A percentile compares a stretch with the other conserved stretches of the same genome.
Conservation (phyloP, 2,888 invertebrate species). For the Odontomyia ornata region DNA sequence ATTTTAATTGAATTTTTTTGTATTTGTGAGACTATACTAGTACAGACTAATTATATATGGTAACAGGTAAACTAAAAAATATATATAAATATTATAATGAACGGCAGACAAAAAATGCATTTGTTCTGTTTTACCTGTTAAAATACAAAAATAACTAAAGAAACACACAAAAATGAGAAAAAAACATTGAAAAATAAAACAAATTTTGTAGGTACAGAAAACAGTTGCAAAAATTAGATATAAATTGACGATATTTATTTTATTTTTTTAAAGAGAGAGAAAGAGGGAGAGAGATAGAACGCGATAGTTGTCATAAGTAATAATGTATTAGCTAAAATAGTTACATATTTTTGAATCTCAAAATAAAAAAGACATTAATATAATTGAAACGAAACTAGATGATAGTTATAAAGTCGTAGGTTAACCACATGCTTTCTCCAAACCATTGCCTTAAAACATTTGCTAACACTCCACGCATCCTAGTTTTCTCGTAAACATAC, state of each 20-base stretch:
- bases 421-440: background rate
- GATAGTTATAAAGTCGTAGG: background rate
- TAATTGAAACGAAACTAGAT: background rate
- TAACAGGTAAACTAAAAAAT: background rate
- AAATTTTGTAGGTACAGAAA: background rate
- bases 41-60: background rate
- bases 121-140: background rate
- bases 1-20: background rate
- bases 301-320: background rate
- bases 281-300: background rate
- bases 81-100: background rate
- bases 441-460: no score
- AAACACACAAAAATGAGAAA: background rate
- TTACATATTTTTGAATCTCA: background rate
- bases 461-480: background rate
- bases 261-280: constrained; percentile 11
- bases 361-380: background rate
- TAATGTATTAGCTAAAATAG: constrained; percentile 6
- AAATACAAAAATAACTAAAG: background rate
- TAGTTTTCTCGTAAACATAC: background rate
- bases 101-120: background rate
- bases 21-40: background rate
- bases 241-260: constrained; percentile 20
- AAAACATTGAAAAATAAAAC: background rate
- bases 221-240: constrained; percentile 1